A percentile compares a stretch with the other conserved stretches of the same genome.
phyloP scores from a whole-genome alignment of 2,113 vertebrate species.

The Pipra filicauda region DNA sequence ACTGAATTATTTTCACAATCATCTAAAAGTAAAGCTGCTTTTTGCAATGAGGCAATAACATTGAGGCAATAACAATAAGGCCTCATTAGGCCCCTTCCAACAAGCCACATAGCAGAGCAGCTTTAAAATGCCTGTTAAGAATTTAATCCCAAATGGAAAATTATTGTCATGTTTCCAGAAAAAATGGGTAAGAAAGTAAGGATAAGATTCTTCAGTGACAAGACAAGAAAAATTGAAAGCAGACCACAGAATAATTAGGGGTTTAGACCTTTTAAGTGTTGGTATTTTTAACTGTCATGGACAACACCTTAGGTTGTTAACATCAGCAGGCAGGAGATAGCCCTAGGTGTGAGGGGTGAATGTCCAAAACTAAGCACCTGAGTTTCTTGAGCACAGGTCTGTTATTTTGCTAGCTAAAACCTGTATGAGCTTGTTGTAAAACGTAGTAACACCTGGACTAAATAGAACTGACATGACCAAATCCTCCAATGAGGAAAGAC shows the following conservation, averaged over 20 bases:
- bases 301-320: background rate
- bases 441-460: background rate
- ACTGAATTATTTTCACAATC: background rate
- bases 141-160: background rate
- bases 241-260: background rate
- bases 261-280: background rate
- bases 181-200: background rate
- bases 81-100: background rate
- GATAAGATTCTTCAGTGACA: background rate
- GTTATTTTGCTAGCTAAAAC: background rate
- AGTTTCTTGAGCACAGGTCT: background rate
- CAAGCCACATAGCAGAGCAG: background rate
- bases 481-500: background rate
- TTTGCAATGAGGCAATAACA: background rate
- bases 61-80: background rate
- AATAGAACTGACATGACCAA: background rate
- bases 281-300: background rate
- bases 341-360: fast-evolving
- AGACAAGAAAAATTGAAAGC: background rate
- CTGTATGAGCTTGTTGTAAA: background rate
- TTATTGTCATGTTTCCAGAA: background rate
- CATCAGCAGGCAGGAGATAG: background rate
- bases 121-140: background rate
- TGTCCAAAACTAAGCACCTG: background rate
- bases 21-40: background rate